Evolutionary conservation across 2,888 invertebrate species (phyloP).

Genomic region (Belgica antarctica): DNA sequence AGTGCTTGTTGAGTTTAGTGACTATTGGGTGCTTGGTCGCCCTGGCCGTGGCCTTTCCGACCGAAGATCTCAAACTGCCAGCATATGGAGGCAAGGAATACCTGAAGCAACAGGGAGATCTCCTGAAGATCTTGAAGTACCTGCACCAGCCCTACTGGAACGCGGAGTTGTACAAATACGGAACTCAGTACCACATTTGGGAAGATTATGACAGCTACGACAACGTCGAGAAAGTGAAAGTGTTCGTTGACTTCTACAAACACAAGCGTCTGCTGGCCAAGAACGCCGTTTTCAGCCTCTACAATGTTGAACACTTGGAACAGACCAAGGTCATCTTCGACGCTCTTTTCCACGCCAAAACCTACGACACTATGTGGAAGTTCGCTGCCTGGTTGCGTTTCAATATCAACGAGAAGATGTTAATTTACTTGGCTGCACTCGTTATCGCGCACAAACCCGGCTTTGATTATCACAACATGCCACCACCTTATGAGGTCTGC

Average conservation of each 20-base stretch:
- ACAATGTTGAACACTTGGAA: slow-evolving; percentile 59
- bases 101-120: neutral
- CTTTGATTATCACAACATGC: slow-evolving; percentile 57
- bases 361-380: slow-evolving; percentile 66
- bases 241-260: neutral
- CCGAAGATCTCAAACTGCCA: neutral
- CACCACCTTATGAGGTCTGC: slow-evolving; percentile 61
- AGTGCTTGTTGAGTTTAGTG: neutral
- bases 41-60: neutral
- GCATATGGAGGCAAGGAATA: neutral
- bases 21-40: neutral
- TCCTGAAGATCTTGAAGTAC: neutral
- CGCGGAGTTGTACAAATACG: neutral
- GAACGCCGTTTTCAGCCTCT: slow-evolving; percentile 62
- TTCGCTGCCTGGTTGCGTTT: slow-evolving; percentile 63
- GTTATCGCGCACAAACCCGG: slow-evolving; percentile 56
- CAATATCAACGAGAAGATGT: slow-evolving; percentile 60
- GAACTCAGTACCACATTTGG: neutral
- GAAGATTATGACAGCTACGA: neutral
- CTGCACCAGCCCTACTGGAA: slow-evolving; percentile 3
- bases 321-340: slow-evolving; percentile 58
- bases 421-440: slow-evolving; percentile 59
- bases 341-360: slow-evolving; percentile 65
- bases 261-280: slow-evolving; percentile 51
- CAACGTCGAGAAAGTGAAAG: neutral